Evolutionary conservation across 2,797 vertebrate species (phyloP).

Genomic region (Clarias laeviceps): DNA sequence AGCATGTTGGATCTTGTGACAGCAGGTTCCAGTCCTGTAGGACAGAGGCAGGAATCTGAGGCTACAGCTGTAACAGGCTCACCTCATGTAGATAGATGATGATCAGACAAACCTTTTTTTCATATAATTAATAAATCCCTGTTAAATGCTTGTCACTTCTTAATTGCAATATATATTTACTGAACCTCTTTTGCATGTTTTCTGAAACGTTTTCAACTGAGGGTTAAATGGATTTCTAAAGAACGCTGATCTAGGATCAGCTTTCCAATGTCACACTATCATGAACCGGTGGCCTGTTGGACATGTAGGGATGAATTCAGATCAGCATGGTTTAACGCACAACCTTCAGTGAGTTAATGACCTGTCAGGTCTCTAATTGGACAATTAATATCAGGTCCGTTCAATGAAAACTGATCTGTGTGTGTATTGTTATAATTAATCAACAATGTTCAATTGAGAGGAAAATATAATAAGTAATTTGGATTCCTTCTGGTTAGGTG

Average conservation of each 20-base stretch:
- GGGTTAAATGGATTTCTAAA: neutral
- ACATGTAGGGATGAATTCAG: neutral
- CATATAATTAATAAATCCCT: neutral
- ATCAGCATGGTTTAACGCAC: conserved; percentile 3
- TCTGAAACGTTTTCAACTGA: too few relatives aligned
- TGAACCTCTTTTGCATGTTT: neutral
- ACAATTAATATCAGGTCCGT: conserved; percentile 19
- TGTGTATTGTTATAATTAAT: conserved; percentile 23
- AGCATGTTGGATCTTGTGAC: neutral
- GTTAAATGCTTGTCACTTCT: neutral
- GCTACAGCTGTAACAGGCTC: neutral
- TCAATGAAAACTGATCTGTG: conserved; percentile 23
- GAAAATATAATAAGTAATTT: conserved; percentile 37
- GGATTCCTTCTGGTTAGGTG: conserved; percentile 32
- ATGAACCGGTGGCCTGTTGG: neutral
- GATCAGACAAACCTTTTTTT: neutral
- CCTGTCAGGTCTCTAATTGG: conserved; percentile 15
- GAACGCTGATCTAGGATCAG: neutral
- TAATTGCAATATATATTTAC: neutral
- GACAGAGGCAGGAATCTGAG: neutral
- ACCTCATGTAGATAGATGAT: neutral
- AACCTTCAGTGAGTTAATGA: conserved; percentile 27
- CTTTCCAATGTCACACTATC: neutral
- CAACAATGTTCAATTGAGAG: conserved; percentile 30
- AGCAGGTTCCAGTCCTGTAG: neutral